These are phyloP conservation scores for Tipula confusa DNA, from an alignment of 2,888 invertebrate species.

Conservation along the genomic window DNA sequence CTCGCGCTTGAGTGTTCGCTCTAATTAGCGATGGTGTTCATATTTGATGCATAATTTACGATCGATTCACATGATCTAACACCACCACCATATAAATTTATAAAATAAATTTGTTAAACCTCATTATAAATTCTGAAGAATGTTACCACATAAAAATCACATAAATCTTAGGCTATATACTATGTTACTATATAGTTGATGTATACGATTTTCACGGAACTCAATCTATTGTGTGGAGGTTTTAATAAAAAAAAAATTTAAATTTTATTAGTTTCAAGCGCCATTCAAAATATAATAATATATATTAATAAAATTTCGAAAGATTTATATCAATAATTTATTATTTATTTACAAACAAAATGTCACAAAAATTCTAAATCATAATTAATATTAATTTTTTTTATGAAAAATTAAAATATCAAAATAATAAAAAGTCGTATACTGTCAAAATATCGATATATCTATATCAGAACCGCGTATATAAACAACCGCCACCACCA, in stretches of 20 bases:
- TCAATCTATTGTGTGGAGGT: constrained; percentile 17
- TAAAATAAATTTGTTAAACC: too few relatives aligned
- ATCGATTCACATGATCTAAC: too few relatives aligned
- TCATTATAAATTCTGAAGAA: not conserved
- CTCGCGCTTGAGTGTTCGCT: too few relatives aligned
- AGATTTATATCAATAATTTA: constrained; percentile 25
- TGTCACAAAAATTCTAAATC: not conserved
- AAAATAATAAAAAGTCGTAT: not conserved
- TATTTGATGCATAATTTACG: too few relatives aligned
- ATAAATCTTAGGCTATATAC: not conserved
- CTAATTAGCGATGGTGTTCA: too few relatives aligned
- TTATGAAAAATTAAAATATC: not conserved
- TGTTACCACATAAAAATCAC: not conserved
- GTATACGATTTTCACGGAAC: not conserved
- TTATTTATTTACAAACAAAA: constrained; percentile 3
- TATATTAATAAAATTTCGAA: not conserved
- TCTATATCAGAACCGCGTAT: not conserved
- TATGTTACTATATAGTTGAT: not conserved
- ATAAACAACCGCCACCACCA: not conserved
- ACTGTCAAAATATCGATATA: not conserved
- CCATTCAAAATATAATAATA: not conserved
- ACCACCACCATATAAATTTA: too few relatives aligned
- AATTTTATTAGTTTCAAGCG: not conserved
- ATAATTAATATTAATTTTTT: not conserved
- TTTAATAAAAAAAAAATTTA: not conserved